Evolutionary conservation across 2,797 vertebrate species (phyloP).

Genomic region (Peromyscus attwateri): DNA sequence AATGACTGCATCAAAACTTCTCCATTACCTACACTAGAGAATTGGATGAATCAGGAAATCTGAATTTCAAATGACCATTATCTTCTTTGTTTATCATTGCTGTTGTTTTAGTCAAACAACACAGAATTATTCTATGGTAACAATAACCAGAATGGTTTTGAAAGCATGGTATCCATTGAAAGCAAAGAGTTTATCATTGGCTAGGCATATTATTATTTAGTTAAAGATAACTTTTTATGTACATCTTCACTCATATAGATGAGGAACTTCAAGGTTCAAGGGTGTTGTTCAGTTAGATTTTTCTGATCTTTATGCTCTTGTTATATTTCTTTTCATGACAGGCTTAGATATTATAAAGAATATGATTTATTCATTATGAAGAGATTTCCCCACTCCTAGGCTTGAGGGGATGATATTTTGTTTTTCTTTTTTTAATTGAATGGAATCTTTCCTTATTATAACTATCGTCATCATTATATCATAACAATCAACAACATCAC

Average conservation of each 20-base stretch:
- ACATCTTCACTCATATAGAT: neutral
- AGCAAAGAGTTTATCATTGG: neutral
- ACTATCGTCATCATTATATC: neutral
- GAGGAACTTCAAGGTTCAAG: neutral
- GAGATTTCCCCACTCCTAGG: neutral
- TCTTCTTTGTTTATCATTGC: neutral
- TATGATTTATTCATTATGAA: neutral
- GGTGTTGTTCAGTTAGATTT: neutral
- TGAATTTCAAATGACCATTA: neutral
- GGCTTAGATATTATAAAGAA: neutral
- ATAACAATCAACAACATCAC: neutral
- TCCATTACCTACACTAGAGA: neutral
- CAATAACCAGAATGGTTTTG: neutral
- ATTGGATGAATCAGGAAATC: neutral
- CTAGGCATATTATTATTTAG: neutral
- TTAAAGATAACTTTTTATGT: neutral
- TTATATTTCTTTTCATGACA: neutral
- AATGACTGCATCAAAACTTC: neutral
- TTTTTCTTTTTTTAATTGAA: neutral
- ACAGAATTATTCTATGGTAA: neutral
- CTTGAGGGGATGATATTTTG: neutral
- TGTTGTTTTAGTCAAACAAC: neutral
- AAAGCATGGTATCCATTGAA: neutral
- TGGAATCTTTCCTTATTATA: neutral
- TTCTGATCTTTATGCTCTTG: neutral